Base-by-base conservation (phyloP, 2,888 invertebrate genomes). In the Chaetogeoica ovagalla region DNA sequence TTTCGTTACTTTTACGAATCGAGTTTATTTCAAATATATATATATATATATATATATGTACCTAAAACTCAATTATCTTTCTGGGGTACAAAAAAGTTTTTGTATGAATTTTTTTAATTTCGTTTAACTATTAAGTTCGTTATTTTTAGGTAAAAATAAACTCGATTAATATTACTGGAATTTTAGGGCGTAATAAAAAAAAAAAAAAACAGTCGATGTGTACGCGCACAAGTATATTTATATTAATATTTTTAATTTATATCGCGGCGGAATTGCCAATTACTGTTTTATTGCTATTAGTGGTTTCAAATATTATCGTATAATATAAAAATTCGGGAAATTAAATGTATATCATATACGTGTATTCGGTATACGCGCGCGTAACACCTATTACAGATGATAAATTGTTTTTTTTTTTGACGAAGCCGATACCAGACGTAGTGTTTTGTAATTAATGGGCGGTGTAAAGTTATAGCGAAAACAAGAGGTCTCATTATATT, bases 401-500 rank as follows among this genome's bases (percentile, higher is more conserved):
- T 70, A 52, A 62, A 77, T 70, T 77, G 52, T 59, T 68, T 69
- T 77, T 39, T 70, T 77, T n/a, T n/a, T n/a, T n/a, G n/a, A 62
- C 62, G 19, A 52, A 21, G 19, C 62, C 30, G n/a, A 30, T 37
- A 62, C 21, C 19, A 23, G 19, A 21, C n/a, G 52, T 52, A 13
- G 62, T 77, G 55, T 70, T 79, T 71, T 30, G 30, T 30, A 79
- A 79, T 79, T 70, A 79, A 79, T 79, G 62, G 79, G 55, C 30
- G 71, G 62, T n/a, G n/a, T 63, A 71, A 79, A 71, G 71, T 79
- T 79, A 57, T 43, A 65, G 70, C 15, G 71, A 79, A n/a, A n/a
- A 79, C 70, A 65, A 71, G 79, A 79, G 55, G 79, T 79, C 55
- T 79, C 71, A 65, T 71, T 79, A 79, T 79, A 79, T 79, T 71